Conservation (phyloP, 1,140 invertebrate species). For the Vanessa tameamea region DNA sequence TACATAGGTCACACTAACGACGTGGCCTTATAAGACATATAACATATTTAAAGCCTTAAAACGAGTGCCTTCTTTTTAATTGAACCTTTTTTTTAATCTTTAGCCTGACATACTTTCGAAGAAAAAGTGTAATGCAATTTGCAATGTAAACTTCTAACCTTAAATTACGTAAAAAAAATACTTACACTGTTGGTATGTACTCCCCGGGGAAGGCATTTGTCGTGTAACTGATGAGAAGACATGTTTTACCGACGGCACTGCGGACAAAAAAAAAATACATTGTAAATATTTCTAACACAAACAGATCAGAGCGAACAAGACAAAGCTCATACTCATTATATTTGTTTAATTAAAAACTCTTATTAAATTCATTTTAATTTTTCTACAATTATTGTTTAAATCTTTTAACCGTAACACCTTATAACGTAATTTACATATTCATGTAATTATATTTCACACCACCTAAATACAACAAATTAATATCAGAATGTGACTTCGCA, state of each 20-base stretch:
- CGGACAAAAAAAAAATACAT: slow-evolving; percentile 72
- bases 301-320: too few relatives aligned
- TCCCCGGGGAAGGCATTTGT: slow-evolving; percentile 98
- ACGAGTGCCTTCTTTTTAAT: too few relatives aligned
- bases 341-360: too few relatives aligned
- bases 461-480: background rate
- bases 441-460: background rate
- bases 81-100: too few relatives aligned
- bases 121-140: background rate
- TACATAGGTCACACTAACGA: too few relatives aligned
- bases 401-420: background rate
- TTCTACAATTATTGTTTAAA: too few relatives aligned
- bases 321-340: too few relatives aligned
- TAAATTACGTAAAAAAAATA: slow-evolving; percentile 46
- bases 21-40: too few relatives aligned
- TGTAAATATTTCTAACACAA: background rate
- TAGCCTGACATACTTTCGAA: too few relatives aligned
- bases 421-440: background rate
- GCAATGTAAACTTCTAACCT: too few relatives aligned
- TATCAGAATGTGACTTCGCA: background rate
- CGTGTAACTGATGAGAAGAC: slow-evolving; percentile 97
- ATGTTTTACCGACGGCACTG: slow-evolving; percentile 98
- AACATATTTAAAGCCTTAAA: too few relatives aligned
- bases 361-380: too few relatives aligned
- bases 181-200: slow-evolving; percentile 96